Evolutionary conservation across 53 echinoderm and acorn worm species (phyloP), one percentile per base, ranked within the genome.

Genomic region (Astropecten irregularis): DNA sequence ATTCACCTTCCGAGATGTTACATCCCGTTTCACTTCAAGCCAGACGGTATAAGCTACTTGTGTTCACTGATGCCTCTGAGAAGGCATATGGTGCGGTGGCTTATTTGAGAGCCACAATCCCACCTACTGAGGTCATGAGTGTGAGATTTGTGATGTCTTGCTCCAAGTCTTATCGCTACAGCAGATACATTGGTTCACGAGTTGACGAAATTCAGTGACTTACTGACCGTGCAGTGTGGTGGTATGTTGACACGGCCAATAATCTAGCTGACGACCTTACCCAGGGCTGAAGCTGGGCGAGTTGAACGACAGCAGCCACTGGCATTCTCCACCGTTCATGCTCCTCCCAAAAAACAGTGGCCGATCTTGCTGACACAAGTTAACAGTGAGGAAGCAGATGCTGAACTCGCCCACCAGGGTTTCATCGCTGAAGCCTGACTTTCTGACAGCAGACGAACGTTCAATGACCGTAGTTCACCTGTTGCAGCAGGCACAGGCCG

Each of bases 1-100:
- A 51, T 88, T 32, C 19, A 54, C 25, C 21, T 83, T 33, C 56
- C 67, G 13, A 46, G 62, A 27, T 82, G 82, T 42, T 51, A n/a
- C n/a, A n/a, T n/a, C n/a, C n/a, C n/a, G n/a, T n/a, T n/a, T n/a
- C n/a, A n/a, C n/a, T n/a, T n/a, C 32, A 49, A 47, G 20, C 49
- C 68, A 2, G 56, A 29, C n/a, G 23, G 1, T 62, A 39, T 52
- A 33, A 63, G 7, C 31, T 81, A 25, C 60, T 63, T 1, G 81
- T 72, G 32, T 72, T 72, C 52, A 51, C 53, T n/a, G n/a, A n/a
- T n/a, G n/a, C n/a, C n/a, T n/a, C n/a, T n/a, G n/a, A n/a, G n/a
- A n/a, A n/a, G n/a, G n/a, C n/a, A n/a, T n/a, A n/a, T n/a, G n/a
- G n/a, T n/a, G n/a, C n/a, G n/a, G n/a, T n/a, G n/a, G n/a, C n/a